Evolutionary conservation across 1,140 invertebrate species (phyloP).

Genomic region (Drosophila kohkoa): DNA sequence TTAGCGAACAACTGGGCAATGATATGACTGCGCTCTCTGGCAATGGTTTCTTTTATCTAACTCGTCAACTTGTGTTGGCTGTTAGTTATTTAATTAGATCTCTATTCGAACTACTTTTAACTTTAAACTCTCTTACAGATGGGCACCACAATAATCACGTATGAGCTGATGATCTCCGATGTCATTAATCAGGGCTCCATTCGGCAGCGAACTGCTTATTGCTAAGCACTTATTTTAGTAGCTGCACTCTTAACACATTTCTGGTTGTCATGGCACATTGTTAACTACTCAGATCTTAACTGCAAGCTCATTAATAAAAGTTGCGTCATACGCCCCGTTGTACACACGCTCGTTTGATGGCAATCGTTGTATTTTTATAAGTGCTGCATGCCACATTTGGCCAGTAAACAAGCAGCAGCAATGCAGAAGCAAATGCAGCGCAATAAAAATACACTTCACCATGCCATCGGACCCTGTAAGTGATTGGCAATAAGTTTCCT

Average conservation of each 20-base stretch:
- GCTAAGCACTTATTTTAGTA: conserved; percentile 41
- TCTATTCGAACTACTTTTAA: background rate
- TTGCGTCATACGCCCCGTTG: conserved; percentile 24
- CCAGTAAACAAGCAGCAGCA: conserved; percentile 43
- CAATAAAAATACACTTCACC: conserved; percentile 71
- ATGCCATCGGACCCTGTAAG: conserved; percentile 77
- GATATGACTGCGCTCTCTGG: conserved; percentile 88
- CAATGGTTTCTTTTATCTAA: conserved; percentile 88
- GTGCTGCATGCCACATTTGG: conserved; percentile 3
- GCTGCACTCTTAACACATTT: conserved; percentile 14
- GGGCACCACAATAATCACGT: conserved; percentile 88
- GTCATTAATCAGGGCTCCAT: conserved; percentile 79
- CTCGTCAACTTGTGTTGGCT: conserved; percentile 87
- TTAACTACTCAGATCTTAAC: conserved; percentile 32
- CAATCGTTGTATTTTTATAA: conserved; percentile 16
- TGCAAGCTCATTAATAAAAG: conserved; percentile 31
- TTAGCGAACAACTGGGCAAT: conserved; percentile 87
- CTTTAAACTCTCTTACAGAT: conserved; percentile 66
- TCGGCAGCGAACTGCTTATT: conserved; percentile 75
- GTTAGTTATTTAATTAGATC: conserved; percentile 35
- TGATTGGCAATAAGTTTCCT: conserved; percentile 12
- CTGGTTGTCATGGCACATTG: conserved; percentile 26
- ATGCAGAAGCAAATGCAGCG: conserved; percentile 47
- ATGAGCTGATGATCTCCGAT: conserved; percentile 87
- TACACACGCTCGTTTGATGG: conserved; percentile 24